Evolutionary conservation across 2,888 invertebrate species (phyloP), one percentile per base, ranked within the genome.

Genomic region (Stratiomys singularior): DNA sequence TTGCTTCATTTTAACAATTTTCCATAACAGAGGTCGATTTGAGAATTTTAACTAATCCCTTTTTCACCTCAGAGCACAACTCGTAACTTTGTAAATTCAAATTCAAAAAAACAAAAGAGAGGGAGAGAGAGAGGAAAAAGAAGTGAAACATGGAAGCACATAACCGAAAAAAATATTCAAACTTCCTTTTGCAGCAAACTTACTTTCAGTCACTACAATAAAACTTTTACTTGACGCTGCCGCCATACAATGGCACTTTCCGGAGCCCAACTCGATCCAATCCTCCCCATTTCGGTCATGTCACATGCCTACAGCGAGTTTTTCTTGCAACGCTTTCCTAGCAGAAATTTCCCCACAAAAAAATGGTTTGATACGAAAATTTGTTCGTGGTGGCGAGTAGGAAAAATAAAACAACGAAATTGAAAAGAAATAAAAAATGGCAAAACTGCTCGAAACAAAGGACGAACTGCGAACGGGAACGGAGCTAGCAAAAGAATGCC

Each of bases 11-110:
- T 52, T 15, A 4, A 15, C 18, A 60, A 60, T 60, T 60, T 25
- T 4, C 25, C 30, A 27, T 37, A 66, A 37, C 21, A 18, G 37
- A 44, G 66, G 66, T 66, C 66, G 44, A 66, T 21, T 66, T 66
- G 44, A 66, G 44, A 66, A 66, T 66, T 47, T 69, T 25, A 69
- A 69, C 69, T 69, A 69, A 47, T 69, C 47, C 69, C 69, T 47
- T 47, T 47, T 69, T 25, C 47, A 47, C 69, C 46, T 69, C 47
- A 15, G 47, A 47, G 47, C 69, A 37, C 37, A 47, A 69, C 47
- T 69, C 69, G 28, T 69, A 47, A 47, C 46, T 37, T 66, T 23
- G 30, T 23, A 47, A 15, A 69, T 46, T 44, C 30, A 25, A 64
- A n/a, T n/a, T n/a, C n/a, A n/a, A n/a, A n/a, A 64, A 64, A 64